Evolutionary conservation across 2,113 vertebrate species (phyloP).

Genomic region (Xerus inauris): DNA sequence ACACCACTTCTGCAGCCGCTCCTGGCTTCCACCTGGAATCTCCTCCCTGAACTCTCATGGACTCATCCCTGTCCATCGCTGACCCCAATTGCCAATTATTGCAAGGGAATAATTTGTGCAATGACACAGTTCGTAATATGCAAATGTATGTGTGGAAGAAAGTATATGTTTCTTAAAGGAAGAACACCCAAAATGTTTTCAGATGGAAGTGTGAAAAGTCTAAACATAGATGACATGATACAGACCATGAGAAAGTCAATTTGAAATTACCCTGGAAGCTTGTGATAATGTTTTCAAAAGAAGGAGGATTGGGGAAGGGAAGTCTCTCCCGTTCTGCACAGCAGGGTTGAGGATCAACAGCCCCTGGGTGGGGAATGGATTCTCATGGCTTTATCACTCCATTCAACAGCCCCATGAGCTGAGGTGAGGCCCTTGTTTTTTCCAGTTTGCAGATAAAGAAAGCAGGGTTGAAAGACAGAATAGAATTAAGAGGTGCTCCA

Average conservation of each 20-base stretch:
- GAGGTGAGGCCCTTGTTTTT: neutral
- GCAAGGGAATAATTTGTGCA: conserved; percentile 74
- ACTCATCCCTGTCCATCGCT: conserved; percentile 38
- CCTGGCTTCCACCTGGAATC: neutral
- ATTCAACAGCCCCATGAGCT: neutral
- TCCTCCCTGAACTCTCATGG: neutral
- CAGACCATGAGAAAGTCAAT: conserved; percentile 80
- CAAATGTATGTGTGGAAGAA: conserved; percentile 77
- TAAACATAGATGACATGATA: conserved; percentile 83
- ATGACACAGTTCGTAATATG: conserved; percentile 76
- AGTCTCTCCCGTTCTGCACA: neutral
- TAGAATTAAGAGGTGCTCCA: neutral
- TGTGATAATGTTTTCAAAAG: conserved; percentile 68
- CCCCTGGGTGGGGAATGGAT: neutral
- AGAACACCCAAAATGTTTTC: conserved; percentile 83
- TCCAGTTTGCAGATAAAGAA: neutral
- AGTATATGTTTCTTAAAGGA: conserved; percentile 83
- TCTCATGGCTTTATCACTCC: neutral
- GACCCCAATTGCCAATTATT: conserved; percentile 69
- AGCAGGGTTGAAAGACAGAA: neutral
- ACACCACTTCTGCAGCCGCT: no score
- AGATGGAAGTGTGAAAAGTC: conserved; percentile 81
- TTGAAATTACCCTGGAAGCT: conserved; percentile 73
- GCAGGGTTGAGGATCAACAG: neutral
- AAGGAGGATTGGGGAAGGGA: conserved; percentile 39